Percentiles rank a stretch among this genome's conserved stretches.
phyloP scores from a whole-genome alignment of 2,797 vertebrate genomes.

The Balearica regulorum region DNA sequence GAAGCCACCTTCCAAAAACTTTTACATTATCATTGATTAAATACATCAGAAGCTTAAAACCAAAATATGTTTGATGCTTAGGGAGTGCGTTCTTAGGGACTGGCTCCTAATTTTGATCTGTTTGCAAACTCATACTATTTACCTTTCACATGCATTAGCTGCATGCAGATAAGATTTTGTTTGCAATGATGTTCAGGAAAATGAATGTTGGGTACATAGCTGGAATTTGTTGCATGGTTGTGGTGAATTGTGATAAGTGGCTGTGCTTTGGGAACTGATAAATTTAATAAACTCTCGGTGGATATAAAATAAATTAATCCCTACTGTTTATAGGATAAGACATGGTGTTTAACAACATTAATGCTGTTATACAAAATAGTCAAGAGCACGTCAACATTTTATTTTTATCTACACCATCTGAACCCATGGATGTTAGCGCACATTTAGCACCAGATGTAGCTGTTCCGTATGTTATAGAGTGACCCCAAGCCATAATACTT shows the following conservation, averaged over 20 bases:
- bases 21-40: not conserved
- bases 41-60: not conserved
- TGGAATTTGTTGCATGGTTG: not conserved
- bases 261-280: not conserved
- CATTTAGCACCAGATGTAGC: not conserved
- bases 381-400: not conserved
- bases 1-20: not conserved
- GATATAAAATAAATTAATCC: constrained; percentile 38
- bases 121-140: not conserved
- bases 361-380: not conserved
- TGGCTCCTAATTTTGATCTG: not conserved
- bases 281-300: not conserved
- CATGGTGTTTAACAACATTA: not conserved
- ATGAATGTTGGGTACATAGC: not conserved
- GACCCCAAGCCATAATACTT: not conserved
- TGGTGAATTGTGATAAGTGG: not conserved
- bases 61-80: not conserved
- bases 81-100: not conserved
- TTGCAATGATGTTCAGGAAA: not conserved
- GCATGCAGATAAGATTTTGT: not conserved
- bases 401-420: not conserved
- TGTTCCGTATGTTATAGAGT: not conserved
- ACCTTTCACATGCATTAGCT: not conserved
- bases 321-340: constrained; percentile 9
- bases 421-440: not conserved